Conservation (phyloP, 2,888 invertebrate genomes). For the Seladonia tumulorum region DNA sequence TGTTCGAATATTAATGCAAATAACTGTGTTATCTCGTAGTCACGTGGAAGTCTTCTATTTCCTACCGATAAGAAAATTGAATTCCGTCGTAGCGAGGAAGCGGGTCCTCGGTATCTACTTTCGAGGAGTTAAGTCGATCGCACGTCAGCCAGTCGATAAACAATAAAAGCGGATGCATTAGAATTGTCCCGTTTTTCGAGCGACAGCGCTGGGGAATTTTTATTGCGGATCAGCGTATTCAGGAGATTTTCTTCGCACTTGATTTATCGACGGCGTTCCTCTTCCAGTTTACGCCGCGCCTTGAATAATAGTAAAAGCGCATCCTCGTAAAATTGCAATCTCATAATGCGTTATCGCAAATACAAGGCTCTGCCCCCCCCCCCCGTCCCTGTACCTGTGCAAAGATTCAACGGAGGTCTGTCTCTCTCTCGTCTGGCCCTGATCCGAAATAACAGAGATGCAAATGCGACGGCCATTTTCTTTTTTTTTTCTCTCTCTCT, state of each 20-base stretch:
- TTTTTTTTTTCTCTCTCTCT: not conserved
- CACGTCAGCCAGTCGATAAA: conserved; percentile 36
- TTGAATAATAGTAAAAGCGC: conserved; percentile 77
- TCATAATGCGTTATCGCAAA: conserved; percentile 79
- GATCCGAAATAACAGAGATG: not conserved
- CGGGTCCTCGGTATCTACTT: not conserved
- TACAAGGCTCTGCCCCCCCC: conserved; percentile 58
- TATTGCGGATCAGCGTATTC: conserved; percentile 67
- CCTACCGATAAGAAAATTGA: conserved; percentile 25
- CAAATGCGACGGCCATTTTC: not conserved
- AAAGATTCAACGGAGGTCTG: not conserved
- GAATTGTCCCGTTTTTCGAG: conserved; percentile 22
- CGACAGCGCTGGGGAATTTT: conserved; percentile 61
- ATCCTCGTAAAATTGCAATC: conserved; percentile 78
- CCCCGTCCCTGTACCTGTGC: not conserved
- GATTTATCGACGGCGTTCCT: conserved; percentile 66
- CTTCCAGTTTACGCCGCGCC: conserved; percentile 58
- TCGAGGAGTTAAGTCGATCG: conserved; percentile 31
- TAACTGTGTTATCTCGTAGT: not conserved
- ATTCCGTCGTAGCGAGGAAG: conserved; percentile 6
- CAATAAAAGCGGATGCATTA: conserved; percentile 47
- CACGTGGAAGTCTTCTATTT: not conserved
- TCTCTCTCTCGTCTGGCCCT: not conserved
- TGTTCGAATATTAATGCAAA: not conserved
- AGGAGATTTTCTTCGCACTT: conserved; percentile 64